Evolutionary conservation across 1,140 invertebrate genomes (phyloP).

Genomic region (Drosophila malerkotliana): DNA sequence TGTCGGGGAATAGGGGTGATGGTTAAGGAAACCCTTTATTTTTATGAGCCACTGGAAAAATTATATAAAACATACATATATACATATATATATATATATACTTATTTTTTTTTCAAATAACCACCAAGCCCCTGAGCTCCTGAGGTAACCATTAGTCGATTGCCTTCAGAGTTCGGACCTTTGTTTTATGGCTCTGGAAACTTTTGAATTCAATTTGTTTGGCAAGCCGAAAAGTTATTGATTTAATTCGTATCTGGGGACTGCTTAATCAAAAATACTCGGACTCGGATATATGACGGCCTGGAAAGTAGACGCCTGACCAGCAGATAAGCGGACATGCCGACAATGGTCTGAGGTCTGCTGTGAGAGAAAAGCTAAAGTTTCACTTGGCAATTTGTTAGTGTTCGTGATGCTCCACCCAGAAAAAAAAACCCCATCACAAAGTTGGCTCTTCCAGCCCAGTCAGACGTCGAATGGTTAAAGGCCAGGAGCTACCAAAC

Average conservation of each 20-base stretch:
- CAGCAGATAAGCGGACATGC: background rate
- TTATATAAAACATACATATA: background rate
- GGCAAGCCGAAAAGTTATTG: slow-evolving; percentile 68
- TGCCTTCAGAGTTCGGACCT: background rate
- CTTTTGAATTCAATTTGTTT: slow-evolving; percentile 77
- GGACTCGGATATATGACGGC: slow-evolving; percentile 3
- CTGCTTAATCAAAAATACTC: slow-evolving; percentile 77
- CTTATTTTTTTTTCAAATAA: background rate
- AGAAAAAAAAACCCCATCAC: background rate
- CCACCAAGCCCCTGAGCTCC: background rate
- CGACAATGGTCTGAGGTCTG: background rate
- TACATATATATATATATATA: too few relatives aligned
- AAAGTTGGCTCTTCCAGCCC: background rate
- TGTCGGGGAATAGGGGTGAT: slow-evolving; percentile 34
- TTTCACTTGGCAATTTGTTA: background rate
- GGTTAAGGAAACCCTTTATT: background rate
- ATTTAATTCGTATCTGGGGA: slow-evolving; percentile 80
- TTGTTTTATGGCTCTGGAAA: slow-evolving; percentile 37
- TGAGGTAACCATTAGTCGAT: slow-evolving; percentile 7
- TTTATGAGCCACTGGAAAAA: slow-evolving; percentile 7
- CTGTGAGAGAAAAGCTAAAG: background rate
- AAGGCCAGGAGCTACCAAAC: background rate
- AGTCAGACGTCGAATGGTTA: background rate
- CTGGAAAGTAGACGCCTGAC: too few relatives aligned
- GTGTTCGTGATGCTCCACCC: slow-evolving; percentile 19